phyloP scores from a whole-genome alignment of 2,113 vertebrate species.

The Pterocles burchelli region DNA sequence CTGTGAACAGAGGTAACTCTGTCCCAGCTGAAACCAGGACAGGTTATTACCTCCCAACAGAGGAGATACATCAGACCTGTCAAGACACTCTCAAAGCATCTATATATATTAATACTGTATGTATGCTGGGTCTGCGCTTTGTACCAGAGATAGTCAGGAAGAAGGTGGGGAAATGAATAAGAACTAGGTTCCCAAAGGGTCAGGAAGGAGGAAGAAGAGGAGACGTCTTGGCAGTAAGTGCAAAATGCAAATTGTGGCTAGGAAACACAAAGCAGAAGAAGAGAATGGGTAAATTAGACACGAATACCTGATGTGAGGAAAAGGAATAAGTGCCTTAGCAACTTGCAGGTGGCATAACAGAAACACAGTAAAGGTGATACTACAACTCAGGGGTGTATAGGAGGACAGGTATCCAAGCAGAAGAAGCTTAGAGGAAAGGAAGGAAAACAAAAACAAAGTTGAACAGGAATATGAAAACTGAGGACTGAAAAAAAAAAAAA shows the following conservation, averaged over 20 bases:
- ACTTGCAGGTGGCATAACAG: not conserved
- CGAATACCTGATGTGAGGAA: not conserved
- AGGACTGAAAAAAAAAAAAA: not conserved
- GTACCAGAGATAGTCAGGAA: not conserved
- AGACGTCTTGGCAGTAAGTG: not conserved
- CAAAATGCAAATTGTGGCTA: not conserved
- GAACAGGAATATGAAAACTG: not conserved
- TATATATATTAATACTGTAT: not conserved
- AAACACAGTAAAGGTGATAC: not conserved
- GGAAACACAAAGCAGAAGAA: not conserved
- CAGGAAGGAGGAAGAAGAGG: not conserved
- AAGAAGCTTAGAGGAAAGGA: not conserved
- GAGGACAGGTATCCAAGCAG: not conserved
- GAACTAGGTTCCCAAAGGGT: not conserved
- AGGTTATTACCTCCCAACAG: not conserved
- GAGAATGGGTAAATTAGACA: not conserved
- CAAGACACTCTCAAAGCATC: not conserved
- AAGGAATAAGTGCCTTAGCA: not conserved
- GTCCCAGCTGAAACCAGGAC: too few species aligned
- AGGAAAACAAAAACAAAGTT: not conserved
- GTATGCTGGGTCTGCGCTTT: not conserved
- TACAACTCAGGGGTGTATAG: not conserved
- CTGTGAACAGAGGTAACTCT: too few species aligned
- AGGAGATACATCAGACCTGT: not conserved
- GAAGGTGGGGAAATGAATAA: not conserved